A percentile compares a stretch with the other conserved stretches of the same genome.
These are phyloP conservation scores for Danaus plexippus DNA, from an alignment of 1,140 invertebrate species.

Conservation along the genomic window DNA sequence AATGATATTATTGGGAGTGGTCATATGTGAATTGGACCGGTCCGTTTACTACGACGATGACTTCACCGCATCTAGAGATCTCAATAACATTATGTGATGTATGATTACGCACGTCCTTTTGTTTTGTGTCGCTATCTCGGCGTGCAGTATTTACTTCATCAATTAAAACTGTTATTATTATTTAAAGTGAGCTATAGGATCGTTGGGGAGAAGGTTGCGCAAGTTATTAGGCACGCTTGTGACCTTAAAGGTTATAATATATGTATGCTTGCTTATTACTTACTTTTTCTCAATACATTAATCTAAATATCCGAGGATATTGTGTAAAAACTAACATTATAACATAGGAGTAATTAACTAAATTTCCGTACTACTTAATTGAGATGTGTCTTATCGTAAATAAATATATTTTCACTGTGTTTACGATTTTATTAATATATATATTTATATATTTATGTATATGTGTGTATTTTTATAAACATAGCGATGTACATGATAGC, in stretches of 20 bases:
- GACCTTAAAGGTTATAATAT: slow-evolving; percentile 1
- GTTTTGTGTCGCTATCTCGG: slow-evolving; percentile 2
- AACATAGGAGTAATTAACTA: too few species aligned
- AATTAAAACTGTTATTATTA: slow-evolving; percentile 7
- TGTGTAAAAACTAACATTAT: too few species aligned
- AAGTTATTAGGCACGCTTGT: slow-evolving; percentile 15
- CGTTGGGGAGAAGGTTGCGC: slow-evolving; percentile 10
- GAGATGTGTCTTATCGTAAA: too few species aligned
- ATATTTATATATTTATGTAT: too few species aligned
- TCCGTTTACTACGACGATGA: background rate
- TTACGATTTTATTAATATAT: too few species aligned
- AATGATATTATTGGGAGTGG: too few species aligned
- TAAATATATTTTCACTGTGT: too few species aligned
- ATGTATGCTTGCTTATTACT: background rate
- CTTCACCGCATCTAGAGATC: slow-evolving; percentile 4
- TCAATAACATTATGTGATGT: slow-evolving; percentile 8
- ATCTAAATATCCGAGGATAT: too few species aligned
- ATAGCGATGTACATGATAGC: background rate
- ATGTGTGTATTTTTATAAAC: too few species aligned
- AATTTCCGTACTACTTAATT: too few species aligned
- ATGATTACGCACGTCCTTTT: slow-evolving; percentile 1
- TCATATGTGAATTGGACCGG: too few species aligned
- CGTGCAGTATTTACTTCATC: slow-evolving; percentile 3
- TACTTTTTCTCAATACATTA: too few species aligned
- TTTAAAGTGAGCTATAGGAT: slow-evolving; percentile 5